phyloP scores from a whole-genome alignment of 2,113 vertebrate genomes.

The Prionailurus viverrinus region DNA sequence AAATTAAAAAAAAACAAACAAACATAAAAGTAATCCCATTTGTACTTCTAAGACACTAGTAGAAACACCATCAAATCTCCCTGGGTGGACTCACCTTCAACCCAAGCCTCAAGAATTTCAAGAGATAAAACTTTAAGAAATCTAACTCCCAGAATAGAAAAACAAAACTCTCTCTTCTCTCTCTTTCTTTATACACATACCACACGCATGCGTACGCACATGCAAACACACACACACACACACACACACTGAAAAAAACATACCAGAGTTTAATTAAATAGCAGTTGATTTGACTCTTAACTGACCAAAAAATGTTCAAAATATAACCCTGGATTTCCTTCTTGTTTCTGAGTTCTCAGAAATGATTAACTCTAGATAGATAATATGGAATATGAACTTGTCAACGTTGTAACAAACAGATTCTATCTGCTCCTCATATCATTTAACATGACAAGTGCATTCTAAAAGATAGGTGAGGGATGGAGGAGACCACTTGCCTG shows the following conservation, averaged over 20 bases:
- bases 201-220: rapidly evolving
- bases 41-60: background rate
- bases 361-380: background rate
- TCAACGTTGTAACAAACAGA: background rate
- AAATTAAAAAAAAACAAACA: no score
- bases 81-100: background rate
- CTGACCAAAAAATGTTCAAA: background rate
- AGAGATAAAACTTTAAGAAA: background rate
- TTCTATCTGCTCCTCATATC: background rate
- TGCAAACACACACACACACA: background rate
- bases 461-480: background rate
- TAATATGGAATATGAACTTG: background rate
- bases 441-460: background rate
- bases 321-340: background rate
- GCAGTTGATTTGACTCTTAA: background rate
- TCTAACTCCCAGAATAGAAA: background rate
- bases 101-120: background rate
- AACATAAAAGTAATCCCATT: background rate
- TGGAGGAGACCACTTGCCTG: background rate
- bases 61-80: background rate
- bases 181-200: background rate
- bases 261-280: background rate
- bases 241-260: background rate
- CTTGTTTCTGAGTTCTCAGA: background rate
- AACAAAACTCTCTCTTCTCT: background rate